Base-by-base conservation (phyloP, 2,113 vertebrate species). In the Chauna torquata region DNA sequence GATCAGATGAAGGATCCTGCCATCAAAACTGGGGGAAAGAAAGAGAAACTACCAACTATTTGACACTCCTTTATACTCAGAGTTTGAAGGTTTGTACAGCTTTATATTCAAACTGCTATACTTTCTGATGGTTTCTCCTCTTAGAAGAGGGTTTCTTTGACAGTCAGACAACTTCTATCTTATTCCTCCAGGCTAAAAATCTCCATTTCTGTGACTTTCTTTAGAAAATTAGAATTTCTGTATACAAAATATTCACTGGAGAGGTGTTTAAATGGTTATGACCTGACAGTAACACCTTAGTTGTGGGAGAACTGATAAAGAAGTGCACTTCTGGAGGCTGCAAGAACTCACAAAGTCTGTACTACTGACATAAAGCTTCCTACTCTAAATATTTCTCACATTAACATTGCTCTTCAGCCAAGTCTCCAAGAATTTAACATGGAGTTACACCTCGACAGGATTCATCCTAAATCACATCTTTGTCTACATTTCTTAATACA, bases 211-310 rank as follows among this genome's bases (percentile, higher is more conserved):
- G 86, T 61, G 40, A 85, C 79, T 97, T 98, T 70, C 54, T 82
- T 92, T 69, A 69, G 82, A 97, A 98, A 98, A 97, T 96, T 95
- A 97, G 90, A 96, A 98, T 97, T 93, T 91, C 95, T 90, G 82
- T 94, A 90, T 96, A 94, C 82, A 25, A 85, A 82, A 78, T 95
- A 96, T 97, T 97, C 98, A 97, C 50, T 17, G 36, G 75, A 92
- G 66, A 97, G 49, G 62, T 94, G 96, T 96, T 92, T 97, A 97
- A 95, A 82, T 64, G 80, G 78, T 92, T 96, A 96, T 28, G 42
- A 93, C 70, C 89, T 96, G 90, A 97, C 94, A 97, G 95, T 96
- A 97, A 91, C 82, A 27, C 79, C 81, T 96, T 93, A 93, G 44
- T 77, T 92, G 57, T 84, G 87, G 40, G 42, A 97, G 92, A 96